These are phyloP conservation scores for Acromyrmex charruanus DNA, from an alignment of 1,140 invertebrate genomes.

Conservation along the genomic window DNA sequence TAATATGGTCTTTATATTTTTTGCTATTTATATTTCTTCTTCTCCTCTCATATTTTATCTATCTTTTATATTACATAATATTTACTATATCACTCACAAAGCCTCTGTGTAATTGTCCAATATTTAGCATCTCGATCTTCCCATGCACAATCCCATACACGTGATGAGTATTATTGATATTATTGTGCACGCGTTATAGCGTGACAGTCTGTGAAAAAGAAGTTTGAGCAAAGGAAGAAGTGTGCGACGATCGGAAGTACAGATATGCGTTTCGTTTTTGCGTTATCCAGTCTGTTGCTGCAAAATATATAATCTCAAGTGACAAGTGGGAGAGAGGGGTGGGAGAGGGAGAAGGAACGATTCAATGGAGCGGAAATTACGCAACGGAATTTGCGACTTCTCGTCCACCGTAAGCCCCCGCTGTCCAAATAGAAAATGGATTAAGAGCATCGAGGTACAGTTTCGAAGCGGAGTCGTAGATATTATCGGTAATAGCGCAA, in stretches of 20 bases:
- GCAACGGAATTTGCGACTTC: slow-evolving; percentile 79
- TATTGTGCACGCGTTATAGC: background rate
- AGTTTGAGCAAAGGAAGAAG: background rate
- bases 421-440: slow-evolving; percentile 85
- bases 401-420: slow-evolving; percentile 82
- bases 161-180: background rate
- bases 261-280: slow-evolving; percentile 49
- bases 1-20: background rate
- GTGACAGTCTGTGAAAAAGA: background rate
- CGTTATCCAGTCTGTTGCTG: slow-evolving; percentile 60
- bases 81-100: background rate
- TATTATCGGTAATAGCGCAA: slow-evolving; percentile 87
- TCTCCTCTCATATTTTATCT: background rate
- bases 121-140: background rate
- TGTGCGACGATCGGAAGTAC: background rate
- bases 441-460: slow-evolving; percentile 83
- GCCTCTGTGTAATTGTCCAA: background rate
- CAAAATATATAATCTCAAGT: slow-evolving; percentile 74
- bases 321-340: background rate
- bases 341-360: slow-evolving; percentile 16
- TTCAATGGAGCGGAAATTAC: slow-evolving; percentile 77
- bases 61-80: background rate
- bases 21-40: background rate
- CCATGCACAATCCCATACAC: background rate
- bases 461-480: slow-evolving; percentile 83